Evolutionary conservation across 2,113 vertebrate genomes (phyloP).

Genomic region (Peromyscus californicus): DNA sequence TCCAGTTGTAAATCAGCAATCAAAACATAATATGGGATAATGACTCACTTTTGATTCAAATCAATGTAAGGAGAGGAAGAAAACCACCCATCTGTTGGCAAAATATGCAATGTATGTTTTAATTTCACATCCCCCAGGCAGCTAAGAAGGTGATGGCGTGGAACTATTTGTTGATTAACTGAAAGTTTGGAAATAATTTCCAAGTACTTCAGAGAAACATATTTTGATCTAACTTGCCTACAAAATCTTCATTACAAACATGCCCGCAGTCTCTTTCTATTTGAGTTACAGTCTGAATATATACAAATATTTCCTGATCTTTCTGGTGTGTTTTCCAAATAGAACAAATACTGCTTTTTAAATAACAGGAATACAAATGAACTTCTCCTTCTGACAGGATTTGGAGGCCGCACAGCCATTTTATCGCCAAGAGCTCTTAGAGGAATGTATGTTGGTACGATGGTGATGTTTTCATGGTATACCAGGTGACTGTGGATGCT

Average conservation of each 20-base stretch:
- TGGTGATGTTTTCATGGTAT: background rate
- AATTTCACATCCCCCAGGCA: background rate
- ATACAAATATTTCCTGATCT: conserved; percentile 66
- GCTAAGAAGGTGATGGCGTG: background rate
- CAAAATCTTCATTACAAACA: conserved; percentile 61
- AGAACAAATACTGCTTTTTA: conserved; percentile 10
- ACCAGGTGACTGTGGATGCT: background rate
- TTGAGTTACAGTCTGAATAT: conserved; percentile 64
- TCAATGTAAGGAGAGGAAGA: background rate
- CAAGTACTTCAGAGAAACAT: conserved; percentile 21
- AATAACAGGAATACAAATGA: conserved; percentile 59
- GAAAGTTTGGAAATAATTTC: conserved; percentile 52
- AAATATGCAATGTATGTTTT: conserved; percentile 13
- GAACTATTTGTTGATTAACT: conserved; percentile 43
- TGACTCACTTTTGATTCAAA: background rate
- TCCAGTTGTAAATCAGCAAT: conserved; percentile 25
- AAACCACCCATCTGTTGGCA: background rate
- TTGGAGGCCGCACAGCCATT: background rate
- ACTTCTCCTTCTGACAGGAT: conserved; percentile 45
- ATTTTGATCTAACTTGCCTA: conserved; percentile 56
- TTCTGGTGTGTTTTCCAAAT: conserved; percentile 53
- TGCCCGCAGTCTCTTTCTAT: conserved; percentile 17
- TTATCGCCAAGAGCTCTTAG: conserved; percentile 1
- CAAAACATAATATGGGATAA: conserved; percentile 31
- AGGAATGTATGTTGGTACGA: background rate